Conservation (phyloP, 2,888 invertebrate genomes). For the Caradrina clavipalpis region DNA sequence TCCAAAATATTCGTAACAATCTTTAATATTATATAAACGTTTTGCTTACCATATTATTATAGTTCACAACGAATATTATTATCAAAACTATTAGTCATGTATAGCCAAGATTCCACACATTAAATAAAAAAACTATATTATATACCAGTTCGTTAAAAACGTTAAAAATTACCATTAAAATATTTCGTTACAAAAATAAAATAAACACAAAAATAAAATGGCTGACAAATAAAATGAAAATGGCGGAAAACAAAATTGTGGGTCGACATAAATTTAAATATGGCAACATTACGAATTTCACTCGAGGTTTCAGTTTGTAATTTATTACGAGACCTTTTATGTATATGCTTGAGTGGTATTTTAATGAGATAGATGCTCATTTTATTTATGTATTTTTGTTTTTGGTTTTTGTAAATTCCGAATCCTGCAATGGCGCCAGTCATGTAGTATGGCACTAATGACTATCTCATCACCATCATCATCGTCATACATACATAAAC, state of each 20-base stretch:
- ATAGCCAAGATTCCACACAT: constrained; percentile 1
- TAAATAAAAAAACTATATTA: too few species aligned
- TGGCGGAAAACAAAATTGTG: constrained; percentile 22
- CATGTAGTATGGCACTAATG: too few species aligned
- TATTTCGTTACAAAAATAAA: not conserved
- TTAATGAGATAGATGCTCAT: constrained; percentile 36
- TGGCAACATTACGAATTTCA: constrained; percentile 39
- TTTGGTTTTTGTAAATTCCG: not conserved
- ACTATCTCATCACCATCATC: too few species aligned
- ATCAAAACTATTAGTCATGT: constrained; percentile 7
- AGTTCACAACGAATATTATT: not conserved
- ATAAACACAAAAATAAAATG: constrained; percentile 12
- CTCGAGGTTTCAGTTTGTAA: constrained; percentile 32
- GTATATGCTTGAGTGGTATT: constrained; percentile 32
- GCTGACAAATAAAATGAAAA: constrained; percentile 13
- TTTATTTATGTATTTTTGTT: constrained; percentile 15
- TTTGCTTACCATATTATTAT: not conserved
- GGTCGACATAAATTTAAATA: constrained; percentile 33
- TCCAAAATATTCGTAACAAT: not conserved
- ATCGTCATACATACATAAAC: too few species aligned
- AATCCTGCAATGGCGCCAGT: not conserved
- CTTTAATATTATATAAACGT: not conserved
- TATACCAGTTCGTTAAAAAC: too few species aligned
- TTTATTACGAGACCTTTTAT: constrained; percentile 42
- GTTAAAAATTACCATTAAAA: not conserved